Evolutionary conservation across 2,888 invertebrate species (phyloP).

Genomic region (Netelia virgata): DNA sequence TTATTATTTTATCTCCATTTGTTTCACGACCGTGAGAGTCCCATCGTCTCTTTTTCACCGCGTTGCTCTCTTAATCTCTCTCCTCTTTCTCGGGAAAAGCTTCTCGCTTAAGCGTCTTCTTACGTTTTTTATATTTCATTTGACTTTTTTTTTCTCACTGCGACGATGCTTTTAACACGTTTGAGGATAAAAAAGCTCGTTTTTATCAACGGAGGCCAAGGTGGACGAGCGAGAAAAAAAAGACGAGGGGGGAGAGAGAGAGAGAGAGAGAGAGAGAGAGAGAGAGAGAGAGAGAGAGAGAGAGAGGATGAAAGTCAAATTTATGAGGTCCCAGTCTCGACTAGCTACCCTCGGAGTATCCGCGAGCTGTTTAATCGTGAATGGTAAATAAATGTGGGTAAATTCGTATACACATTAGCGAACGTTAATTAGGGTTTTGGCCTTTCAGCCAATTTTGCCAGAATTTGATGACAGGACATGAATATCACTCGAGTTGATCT

Average conservation of each 20-base stretch:
- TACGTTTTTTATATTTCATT: neutral
- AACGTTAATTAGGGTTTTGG: slow-evolving; percentile 43
- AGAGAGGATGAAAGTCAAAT: neutral
- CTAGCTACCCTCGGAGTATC: slow-evolving; percentile 3
- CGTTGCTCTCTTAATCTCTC: neutral
- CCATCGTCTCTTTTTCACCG: neutral
- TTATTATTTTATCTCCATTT: slow-evolving; percentile 5
- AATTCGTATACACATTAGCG: slow-evolving; percentile 40
- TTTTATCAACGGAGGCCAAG: neutral
- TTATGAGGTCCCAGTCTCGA: slow-evolving; percentile 21
- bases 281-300: neutral
- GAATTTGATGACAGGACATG: slow-evolving; percentile 68
- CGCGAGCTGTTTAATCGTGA: slow-evolving; percentile 30
- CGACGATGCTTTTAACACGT: neutral
- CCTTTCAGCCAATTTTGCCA: slow-evolving; percentile 16
- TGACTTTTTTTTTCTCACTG: slow-evolving; percentile 5
- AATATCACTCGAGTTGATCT: slow-evolving; percentile 58
- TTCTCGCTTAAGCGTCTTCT: neutral
- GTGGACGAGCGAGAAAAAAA: neutral
- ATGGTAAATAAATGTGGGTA: slow-evolving; percentile 35
- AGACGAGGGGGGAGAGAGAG: neutral
- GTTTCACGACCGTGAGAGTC: neutral
- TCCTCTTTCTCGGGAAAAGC: slow-evolving; percentile 1
- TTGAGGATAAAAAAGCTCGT: too few relatives aligned
- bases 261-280: neutral